Percentiles rank a stretch among this genome's conserved stretches.
These are phyloP conservation scores for Silurus meridionalis DNA, from an alignment of 2,113 vertebrate species.

Conservation along the genomic window DNA sequence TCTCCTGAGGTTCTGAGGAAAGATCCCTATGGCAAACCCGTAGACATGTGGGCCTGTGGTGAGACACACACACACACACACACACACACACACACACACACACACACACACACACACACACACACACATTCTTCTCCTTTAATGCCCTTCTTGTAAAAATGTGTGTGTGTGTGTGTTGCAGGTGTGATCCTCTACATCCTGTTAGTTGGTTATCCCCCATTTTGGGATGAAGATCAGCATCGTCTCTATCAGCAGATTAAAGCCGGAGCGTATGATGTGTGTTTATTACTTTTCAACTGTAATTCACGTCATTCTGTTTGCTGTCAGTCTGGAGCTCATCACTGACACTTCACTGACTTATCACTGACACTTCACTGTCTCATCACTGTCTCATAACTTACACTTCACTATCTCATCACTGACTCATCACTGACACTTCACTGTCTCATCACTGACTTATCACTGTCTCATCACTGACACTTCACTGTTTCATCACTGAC, in stretches of 20 bases:
- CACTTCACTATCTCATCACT: too few species aligned
- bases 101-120: neutral
- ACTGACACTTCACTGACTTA: too few species aligned
- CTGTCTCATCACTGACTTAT: too few species aligned
- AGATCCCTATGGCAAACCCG: conserved; percentile 97
- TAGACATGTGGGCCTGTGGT: conserved; percentile 99
- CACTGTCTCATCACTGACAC: too few species aligned
- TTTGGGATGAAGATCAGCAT: conserved; percentile 99
- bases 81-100: neutral
- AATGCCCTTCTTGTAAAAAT: neutral
- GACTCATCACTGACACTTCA: too few species aligned
- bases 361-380: too few species aligned
- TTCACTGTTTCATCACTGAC: too few species aligned
- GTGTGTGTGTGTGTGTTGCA: conserved; percentile 57
- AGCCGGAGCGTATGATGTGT: conserved; percentile 93
- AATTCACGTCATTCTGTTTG: neutral
- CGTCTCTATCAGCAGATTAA: conserved; percentile 98
- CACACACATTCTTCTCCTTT: neutral
- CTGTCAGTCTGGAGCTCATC: too few species aligned
- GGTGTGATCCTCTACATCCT: conserved; percentile 98
- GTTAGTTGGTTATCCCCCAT: conserved; percentile 95
- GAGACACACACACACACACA: conserved; percentile 63
- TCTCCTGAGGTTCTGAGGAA: conserved; percentile 95
- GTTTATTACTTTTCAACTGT: conserved; percentile 44
- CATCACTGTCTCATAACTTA: too few species aligned